A percentile compares a stretch with the other conserved stretches of the same genome.
phyloP scores from a whole-genome alignment of 2,888 invertebrate species.

The Yponomeuta evonymella region DNA sequence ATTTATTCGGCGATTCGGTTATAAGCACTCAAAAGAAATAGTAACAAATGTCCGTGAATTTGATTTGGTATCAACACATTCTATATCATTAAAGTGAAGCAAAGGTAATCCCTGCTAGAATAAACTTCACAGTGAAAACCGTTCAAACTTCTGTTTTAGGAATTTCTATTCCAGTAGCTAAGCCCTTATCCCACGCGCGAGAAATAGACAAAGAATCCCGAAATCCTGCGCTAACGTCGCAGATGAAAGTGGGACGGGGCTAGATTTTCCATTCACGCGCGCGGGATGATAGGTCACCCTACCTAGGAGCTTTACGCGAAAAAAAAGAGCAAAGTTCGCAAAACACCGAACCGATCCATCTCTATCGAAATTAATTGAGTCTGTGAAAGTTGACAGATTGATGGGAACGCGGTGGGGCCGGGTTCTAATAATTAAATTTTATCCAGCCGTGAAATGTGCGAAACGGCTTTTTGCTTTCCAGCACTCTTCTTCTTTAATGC shows the following conservation, averaged over 20 bases:
- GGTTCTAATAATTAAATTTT: slow-evolving; percentile 3
- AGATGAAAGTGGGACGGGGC: no score
- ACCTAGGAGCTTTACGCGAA: not conserved
- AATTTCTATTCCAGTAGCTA: not conserved
- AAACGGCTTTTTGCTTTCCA: not conserved
- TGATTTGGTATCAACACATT: no score
- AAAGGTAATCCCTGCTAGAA: no score
- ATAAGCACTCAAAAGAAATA: no score
- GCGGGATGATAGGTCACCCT: no score
- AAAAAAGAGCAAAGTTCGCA: not conserved
- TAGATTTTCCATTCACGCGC: no score
- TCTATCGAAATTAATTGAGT: slow-evolving; percentile 14
- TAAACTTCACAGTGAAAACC: not conserved
- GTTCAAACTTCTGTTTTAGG: not conserved
- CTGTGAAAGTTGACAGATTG: slow-evolving; percentile 12
- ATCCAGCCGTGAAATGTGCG: not conserved
- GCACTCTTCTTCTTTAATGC: not conserved
- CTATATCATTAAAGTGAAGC: no score
- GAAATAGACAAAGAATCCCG: no score
- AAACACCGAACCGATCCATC: not conserved
- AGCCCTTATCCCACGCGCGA: no score
- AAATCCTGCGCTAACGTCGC: no score
- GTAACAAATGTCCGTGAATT: no score
- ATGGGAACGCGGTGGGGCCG: not conserved
- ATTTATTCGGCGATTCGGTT: no score